Base-by-base conservation (phyloP, 2,113 vertebrate genomes). In the Chlorocebus sabaeus region DNA sequence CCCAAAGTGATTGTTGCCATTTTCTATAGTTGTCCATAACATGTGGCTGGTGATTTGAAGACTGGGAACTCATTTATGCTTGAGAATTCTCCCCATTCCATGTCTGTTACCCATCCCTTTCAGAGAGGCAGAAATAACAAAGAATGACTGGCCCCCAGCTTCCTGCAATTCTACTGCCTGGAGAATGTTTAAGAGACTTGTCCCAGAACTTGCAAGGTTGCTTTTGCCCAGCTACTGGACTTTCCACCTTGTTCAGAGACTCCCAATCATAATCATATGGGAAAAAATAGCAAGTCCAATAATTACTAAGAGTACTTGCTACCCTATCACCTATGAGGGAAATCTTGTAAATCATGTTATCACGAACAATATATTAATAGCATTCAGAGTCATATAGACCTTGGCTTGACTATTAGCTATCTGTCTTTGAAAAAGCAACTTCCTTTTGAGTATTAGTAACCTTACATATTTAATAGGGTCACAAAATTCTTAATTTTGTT, bases 41-140 rank as follows among this genome's bases (percentile, higher is more conserved):
- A 43, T 2, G 43, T 30, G n/a, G 84, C 52, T 12, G 6, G 48
- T 82, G 50, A 64, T 59, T 86, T 94, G 35, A 95, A 78, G 75
- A 64, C 30, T 38, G 30, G 45, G 90, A 75, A 86, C 67, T 30
- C 11, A 43, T 23, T 86, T 67, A 55, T 83, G 18, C 45, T 52
- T 78, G 70, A 85, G 45, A 68, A 2, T 78, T 84, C 38, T 85
- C 64, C 32, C 61, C n/a, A 78, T 1, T 88, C 81, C 45, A 32
- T 89, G 8, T 52, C 35, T 85, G 59, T 67, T 80, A 43, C 6
- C 59, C 52, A 73, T 76, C 11, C n/a, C 22, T 96, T 82, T 20
- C 83, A 96, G 83, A 68, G 96, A 78, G 72, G 79, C 76, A 93
- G 64, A 95, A 96, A 55, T 93, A 89, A 64, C 22, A 43, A 18